Evolutionary conservation across 2,888 invertebrate genomes (phyloP).

Genomic region (Hedychridium roseum): DNA sequence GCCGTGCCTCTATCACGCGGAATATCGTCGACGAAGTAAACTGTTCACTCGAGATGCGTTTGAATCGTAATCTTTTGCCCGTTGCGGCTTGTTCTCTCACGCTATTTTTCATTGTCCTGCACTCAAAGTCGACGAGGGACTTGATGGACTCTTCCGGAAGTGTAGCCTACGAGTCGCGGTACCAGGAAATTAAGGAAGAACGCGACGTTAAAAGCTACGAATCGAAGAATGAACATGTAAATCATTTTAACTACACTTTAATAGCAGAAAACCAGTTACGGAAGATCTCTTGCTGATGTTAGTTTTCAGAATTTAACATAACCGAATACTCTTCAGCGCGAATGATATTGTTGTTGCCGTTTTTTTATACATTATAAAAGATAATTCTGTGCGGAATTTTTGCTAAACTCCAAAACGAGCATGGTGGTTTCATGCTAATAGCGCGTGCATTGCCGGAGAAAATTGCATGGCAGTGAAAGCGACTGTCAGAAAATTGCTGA

Average conservation of each 20-base stretch:
- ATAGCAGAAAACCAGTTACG: too few relatives aligned
- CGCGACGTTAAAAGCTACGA: neutral
- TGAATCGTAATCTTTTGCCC: conserved; percentile 41
- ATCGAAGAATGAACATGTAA: conserved; percentile 28
- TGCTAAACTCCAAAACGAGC: neutral
- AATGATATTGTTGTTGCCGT: too few relatives aligned
- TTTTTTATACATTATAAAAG: too few relatives aligned
- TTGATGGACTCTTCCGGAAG: conserved; percentile 12
- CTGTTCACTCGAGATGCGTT: conserved; percentile 38
- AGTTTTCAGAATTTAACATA: too few relatives aligned
- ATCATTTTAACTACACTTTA: too few relatives aligned
- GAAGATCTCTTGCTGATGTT: too few relatives aligned
- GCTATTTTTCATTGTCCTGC: conserved; percentile 37
- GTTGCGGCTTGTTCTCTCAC: conserved; percentile 34
- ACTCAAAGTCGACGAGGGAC: conserved; percentile 33
- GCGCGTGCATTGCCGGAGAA: neutral
- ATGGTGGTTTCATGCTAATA: too few relatives aligned
- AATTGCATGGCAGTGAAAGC: too few relatives aligned
- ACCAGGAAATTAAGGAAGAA: neutral
- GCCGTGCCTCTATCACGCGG: too few relatives aligned
- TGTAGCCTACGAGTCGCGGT: neutral
- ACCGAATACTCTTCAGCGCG: too few relatives aligned
- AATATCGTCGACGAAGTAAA: neutral
- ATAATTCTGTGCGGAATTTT: neutral
- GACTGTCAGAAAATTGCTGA: too few relatives aligned